phyloP scores from a whole-genome alignment of 2,797 vertebrate species.

The Halcyon chelicuti region DNA sequence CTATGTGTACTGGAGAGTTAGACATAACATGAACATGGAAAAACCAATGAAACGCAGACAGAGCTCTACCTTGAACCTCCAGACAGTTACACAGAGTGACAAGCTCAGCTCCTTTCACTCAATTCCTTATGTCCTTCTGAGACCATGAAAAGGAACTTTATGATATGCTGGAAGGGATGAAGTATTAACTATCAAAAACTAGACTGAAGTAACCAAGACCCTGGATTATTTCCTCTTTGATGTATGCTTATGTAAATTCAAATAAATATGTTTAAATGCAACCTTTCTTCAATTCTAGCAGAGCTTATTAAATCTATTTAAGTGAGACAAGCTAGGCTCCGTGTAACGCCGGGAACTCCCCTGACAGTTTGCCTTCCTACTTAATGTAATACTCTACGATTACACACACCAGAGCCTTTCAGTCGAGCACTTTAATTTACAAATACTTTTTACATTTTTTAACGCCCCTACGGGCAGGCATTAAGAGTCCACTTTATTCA shows the following conservation, averaged over 20 bases:
- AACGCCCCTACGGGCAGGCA: conserved; percentile 36
- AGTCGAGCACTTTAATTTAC: conserved; percentile 58
- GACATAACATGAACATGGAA: background rate
- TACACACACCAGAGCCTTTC: conserved; percentile 65
- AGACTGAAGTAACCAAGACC: conserved; percentile 30
- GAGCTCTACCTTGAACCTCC: background rate
- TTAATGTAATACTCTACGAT: conserved; percentile 46
- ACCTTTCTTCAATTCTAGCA: conserved; percentile 56
- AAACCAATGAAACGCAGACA: background rate
- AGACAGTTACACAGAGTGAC: background rate
- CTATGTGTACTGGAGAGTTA: background rate
- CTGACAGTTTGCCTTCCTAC: conserved; percentile 52
- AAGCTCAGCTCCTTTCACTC: conserved; percentile 21
- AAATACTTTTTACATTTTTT: conserved; percentile 62
- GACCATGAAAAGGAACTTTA: conserved; percentile 40
- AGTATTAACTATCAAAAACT: conserved; percentile 49
- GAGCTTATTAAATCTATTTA: conserved; percentile 56
- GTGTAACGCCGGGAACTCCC: conserved; percentile 36
- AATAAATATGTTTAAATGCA: conserved; percentile 50
- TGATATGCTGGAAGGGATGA: conserved; percentile 35
- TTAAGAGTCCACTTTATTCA: conserved; percentile 31
- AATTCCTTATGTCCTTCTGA: background rate
- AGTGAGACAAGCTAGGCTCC: conserved; percentile 42
- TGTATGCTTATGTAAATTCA: conserved; percentile 61
- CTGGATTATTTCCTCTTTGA: conserved; percentile 32